Conservation (phyloP, 2,113 vertebrate genomes). For the Boleophthalmus pectinirostris region DNA sequence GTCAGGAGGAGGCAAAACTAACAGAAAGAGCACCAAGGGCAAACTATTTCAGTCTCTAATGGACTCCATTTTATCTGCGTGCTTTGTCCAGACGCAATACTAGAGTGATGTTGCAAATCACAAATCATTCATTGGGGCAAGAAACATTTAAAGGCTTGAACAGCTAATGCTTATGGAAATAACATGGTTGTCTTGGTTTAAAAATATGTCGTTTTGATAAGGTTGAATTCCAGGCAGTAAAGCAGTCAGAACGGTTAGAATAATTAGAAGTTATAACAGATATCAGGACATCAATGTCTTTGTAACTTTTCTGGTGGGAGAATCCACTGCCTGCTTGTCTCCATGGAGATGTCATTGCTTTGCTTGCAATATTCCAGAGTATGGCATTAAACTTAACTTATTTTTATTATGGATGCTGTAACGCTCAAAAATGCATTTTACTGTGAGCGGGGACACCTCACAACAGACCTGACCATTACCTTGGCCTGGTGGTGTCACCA, state of each 20-base stretch:
- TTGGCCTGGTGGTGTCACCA: too few relatives aligned
- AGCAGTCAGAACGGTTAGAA: not conserved
- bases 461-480: too few relatives aligned
- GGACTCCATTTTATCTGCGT: constrained; percentile 45
- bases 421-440: too few relatives aligned
- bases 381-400: too few relatives aligned
- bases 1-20: not conserved
- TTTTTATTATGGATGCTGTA: too few relatives aligned
- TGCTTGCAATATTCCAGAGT: too few relatives aligned
- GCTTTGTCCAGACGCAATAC: constrained; percentile 47
- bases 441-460: too few relatives aligned
- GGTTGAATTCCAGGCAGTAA: not conserved
- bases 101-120: constrained; percentile 56
- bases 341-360: too few relatives aligned
- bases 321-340: too few relatives aligned
- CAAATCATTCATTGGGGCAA: constrained; percentile 37
- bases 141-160: constrained; percentile 31
- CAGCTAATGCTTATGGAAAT: constrained; percentile 42
- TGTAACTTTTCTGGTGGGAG: too few relatives aligned
- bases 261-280: too few relatives aligned
- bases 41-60: constrained; percentile 58
- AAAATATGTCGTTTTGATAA: constrained; percentile 27
- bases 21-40: constrained; percentile 21
- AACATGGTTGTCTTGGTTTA: constrained; percentile 43
- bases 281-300: not conserved